Evolutionary conservation across 2,797 vertebrate genomes (phyloP).

Genomic region (Dicrostonyx torquatus): DNA sequence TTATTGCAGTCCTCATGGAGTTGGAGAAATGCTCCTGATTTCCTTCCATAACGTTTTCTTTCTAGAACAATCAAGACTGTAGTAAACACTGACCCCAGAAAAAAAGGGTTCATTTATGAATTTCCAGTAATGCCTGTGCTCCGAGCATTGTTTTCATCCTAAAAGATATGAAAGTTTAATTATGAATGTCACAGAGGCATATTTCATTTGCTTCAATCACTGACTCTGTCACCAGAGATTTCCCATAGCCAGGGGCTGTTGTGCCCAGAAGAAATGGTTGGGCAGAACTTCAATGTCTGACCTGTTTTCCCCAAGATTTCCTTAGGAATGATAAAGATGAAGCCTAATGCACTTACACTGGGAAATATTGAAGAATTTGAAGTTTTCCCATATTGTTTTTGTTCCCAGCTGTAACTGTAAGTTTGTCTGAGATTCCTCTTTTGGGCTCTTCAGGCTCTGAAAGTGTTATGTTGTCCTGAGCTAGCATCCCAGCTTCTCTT

Average conservation of each 20-base stretch:
- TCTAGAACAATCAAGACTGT: constrained; percentile 87
- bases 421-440: constrained; percentile 4
- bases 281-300: neutral
- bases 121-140: constrained; percentile 86
- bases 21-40: constrained; percentile 87
- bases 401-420: neutral
- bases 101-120: constrained; percentile 81
- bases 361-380: neutral
- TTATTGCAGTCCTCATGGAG: constrained; percentile 89
- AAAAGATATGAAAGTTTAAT: constrained; percentile 82
- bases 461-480: neutral
- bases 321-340: neutral
- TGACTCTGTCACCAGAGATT: constrained; percentile 70
- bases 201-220: constrained; percentile 72
- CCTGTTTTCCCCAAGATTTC: neutral
- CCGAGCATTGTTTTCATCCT: constrained; percentile 83
- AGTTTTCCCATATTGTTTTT: neutral
- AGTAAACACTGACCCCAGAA: constrained; percentile 85
- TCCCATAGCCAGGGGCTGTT: constrained; percentile 39
- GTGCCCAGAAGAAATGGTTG: neutral
- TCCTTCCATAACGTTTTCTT: constrained; percentile 88
- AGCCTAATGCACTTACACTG: neutral
- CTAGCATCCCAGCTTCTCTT: neutral
- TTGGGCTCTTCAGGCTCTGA: neutral
- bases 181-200: constrained; percentile 66